phyloP scores from a whole-genome alignment of 2,113 vertebrate genomes.

The Plecturocebus donacophilus region DNA sequence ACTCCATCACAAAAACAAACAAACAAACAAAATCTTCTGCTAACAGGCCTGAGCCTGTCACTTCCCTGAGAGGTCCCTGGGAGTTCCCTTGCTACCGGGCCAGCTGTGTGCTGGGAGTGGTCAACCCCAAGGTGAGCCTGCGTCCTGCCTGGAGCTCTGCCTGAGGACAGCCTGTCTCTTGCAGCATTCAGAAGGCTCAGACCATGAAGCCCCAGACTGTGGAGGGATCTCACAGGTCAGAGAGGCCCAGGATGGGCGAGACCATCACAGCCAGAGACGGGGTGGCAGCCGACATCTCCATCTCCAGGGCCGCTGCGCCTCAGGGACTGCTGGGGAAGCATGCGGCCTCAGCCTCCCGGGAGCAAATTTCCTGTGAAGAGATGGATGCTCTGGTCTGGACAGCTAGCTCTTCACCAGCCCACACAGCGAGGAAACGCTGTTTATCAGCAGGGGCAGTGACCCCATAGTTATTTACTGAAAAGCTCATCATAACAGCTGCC shows the following conservation, averaged over 20 bases:
- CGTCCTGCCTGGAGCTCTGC: no score
- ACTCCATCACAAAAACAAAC: no score
- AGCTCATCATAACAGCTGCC: no score
- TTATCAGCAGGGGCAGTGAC: neutral
- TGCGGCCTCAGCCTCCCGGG: accelerated
- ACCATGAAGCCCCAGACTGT: neutral
- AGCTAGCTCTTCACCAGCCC: neutral
- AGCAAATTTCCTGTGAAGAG: neutral
- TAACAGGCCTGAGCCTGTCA: accelerated
- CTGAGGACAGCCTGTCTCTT: neutral
- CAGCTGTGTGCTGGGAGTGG: accelerated
- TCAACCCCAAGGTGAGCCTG: neutral
- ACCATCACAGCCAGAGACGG: neutral
- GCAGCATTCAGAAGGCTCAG: neutral
- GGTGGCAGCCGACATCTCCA: neutral
- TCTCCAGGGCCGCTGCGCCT: accelerated
- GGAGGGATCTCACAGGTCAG: neutral
- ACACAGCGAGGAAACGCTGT: neutral
- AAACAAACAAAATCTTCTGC: no score
- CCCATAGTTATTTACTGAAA: neutral
- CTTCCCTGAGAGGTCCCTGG: accelerated
- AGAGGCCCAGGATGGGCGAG: neutral
- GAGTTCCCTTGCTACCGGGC: neutral
- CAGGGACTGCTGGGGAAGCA: neutral
- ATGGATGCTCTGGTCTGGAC: neutral